These are phyloP conservation scores for Drosophila prosaltans DNA, from an alignment of 1,140 invertebrate genomes.

Conservation along the genomic window DNA sequence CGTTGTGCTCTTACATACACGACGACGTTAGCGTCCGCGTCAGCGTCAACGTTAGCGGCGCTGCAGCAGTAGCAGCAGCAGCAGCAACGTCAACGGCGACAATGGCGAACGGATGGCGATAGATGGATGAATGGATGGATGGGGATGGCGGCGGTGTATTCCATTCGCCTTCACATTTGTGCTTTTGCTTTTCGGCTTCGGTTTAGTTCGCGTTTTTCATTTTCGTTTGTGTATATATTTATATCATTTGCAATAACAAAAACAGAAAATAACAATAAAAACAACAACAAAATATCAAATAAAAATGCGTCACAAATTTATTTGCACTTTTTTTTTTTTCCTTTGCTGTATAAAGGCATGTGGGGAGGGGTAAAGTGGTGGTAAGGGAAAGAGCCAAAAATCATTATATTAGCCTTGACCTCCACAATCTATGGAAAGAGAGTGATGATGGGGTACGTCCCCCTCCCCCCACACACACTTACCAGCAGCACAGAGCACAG, in stretches of 20 bases:
- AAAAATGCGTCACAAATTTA: constrained; percentile 78
- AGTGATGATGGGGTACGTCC: not conserved
- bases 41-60: too few species aligned
- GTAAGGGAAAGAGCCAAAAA: not conserved
- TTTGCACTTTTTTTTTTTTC: constrained; percentile 62
- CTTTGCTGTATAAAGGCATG: constrained; percentile 21
- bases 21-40: not conserved
- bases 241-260: constrained; percentile 77
- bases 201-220: constrained; percentile 46
- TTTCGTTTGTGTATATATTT: constrained; percentile 40
- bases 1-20: constrained; percentile 68
- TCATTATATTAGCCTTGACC: constrained; percentile 48
- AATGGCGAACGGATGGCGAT: not conserved
- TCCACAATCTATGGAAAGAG: constrained; percentile 45
- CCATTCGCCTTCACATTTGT: constrained; percentile 45
- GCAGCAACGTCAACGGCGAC: not conserved
- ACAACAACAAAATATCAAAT: constrained; percentile 9
- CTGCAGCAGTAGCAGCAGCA: not conserved
- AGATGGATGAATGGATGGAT: too few species aligned
- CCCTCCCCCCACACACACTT: not conserved
- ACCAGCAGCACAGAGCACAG: not conserved
- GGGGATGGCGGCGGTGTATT: not conserved
- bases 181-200: constrained; percentile 34
- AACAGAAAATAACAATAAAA: constrained; percentile 38
- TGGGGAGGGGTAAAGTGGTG: not conserved